These are phyloP conservation scores for Prinia subflava DNA, from an alignment of 2,113 vertebrate species.

Conservation along the genomic window DNA sequence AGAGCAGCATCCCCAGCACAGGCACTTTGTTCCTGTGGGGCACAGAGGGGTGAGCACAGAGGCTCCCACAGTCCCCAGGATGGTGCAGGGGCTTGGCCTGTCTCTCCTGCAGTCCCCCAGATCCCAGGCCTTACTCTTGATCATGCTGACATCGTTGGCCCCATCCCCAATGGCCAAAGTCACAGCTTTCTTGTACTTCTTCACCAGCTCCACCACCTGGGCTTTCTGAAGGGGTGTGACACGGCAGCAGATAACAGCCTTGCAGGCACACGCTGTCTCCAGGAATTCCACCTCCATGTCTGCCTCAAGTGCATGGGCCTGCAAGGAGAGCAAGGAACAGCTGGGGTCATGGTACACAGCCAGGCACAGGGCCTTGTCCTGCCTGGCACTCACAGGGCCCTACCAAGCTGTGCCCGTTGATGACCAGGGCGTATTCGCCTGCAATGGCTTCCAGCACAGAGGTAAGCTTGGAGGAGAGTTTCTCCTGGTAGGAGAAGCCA, in stretches of 20 bases:
- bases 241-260: constrained; percentile 92
- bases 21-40: background rate
- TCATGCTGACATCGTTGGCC: constrained; percentile 96
- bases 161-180: constrained; percentile 92
- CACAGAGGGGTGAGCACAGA: background rate
- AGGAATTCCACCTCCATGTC: constrained; percentile 95
- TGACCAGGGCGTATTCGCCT: constrained; percentile 88
- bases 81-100: no score
- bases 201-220: constrained; percentile 93
- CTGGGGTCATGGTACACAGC: background rate
- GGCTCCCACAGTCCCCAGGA: accelerated
- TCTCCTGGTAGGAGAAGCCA: constrained; percentile 73
- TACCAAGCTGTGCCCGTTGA: constrained; percentile 94
- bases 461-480: constrained; percentile 61
- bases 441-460: constrained; percentile 84
- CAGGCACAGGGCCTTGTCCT: accelerated
- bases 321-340: background rate
- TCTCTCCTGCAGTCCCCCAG: background rate
- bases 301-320: constrained; percentile 91
- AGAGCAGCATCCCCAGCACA: background rate
- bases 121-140: constrained; percentile 83
- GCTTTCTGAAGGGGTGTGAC: constrained; percentile 95
- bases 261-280: constrained; percentile 87
- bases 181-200: constrained; percentile 91
- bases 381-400: background rate